Base-by-base conservation (phyloP, 2,113 vertebrate species). In the Naja naja region DNA sequence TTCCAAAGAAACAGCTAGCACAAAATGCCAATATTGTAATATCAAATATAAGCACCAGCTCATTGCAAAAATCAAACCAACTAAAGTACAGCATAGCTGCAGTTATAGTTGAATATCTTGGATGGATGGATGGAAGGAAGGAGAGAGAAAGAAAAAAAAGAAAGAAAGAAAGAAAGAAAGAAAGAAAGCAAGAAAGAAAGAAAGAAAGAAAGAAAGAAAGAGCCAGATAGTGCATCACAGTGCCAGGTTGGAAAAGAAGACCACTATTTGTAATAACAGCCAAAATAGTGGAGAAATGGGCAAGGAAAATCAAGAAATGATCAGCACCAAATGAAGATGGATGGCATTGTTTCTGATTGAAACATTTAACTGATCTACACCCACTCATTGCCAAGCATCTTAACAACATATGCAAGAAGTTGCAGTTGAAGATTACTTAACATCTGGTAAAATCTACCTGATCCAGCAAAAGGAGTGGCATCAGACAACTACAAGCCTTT, bases 131-230 rank as follows among this genome's bases (percentile, higher is more conserved):
- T 22, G 7, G 47, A 49, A 1, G 7, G 47, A 49, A 6, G 4
- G 23, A 25, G 0, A 22, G 7, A 2, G 0, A 22, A 22, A 0
- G 1, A 8, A 49, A 9, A 49, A 8, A 49, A 9, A 49, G 47
- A 49, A 9, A 49, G 47, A 49, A 9, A 49, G 47, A 49, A 49
- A 49, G 47, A 49, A 49, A 49, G 47, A 49, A 49, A 49, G 47
- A 49, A 49, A 49, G 47, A 49, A 49, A 49, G 47, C 9, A 49
- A 49, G 47, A 49, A 49, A 49, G 47, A 49, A 49, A 49, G 47
- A 49, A 22, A 22, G 56, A 27, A 10, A 0, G 23, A 58, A 25
- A 1, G 55, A 22, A 56, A 56, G 55, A 25, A 25, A 58, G 23
- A 25, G 25, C 56, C 56, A 58, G 3, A 58, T 58, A 58, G 23